Evolutionary conservation across 2,797 vertebrate genomes (phyloP).

Genomic region (Hirundo rustica): DNA sequence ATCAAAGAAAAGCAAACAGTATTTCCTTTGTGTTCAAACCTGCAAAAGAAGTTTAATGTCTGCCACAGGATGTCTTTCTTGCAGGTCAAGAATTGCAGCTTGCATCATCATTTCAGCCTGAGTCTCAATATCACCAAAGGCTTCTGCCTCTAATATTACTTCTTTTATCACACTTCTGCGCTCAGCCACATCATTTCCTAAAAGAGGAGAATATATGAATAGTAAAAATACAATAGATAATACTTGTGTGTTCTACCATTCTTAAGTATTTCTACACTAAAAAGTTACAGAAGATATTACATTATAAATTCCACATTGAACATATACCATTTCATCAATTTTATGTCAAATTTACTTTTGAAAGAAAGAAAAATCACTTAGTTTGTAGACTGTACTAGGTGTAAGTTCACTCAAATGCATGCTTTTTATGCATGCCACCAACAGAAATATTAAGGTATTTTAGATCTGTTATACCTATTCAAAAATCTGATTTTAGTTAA

Average conservation of each 20-base stretch:
- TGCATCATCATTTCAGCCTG: constrained; percentile 86
- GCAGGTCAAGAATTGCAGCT: constrained; percentile 79
- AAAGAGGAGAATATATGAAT: constrained; percentile 22
- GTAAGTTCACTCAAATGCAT: not conserved
- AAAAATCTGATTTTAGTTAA: not conserved
- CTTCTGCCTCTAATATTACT: constrained; percentile 81
- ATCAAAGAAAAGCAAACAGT: not conserved
- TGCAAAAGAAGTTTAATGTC: constrained; percentile 70
- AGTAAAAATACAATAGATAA: not conserved
- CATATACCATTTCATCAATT: not conserved
- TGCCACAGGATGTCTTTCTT: constrained; percentile 73
- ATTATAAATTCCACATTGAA: not conserved
- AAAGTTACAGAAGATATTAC: not conserved
- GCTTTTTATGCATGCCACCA: not conserved
- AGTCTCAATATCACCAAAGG: constrained; percentile 81
- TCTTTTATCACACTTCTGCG: constrained; percentile 78
- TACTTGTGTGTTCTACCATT: not conserved
- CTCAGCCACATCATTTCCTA: constrained; percentile 80
- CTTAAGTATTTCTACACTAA: not conserved
- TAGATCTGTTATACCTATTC: not conserved
- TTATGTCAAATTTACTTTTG: not conserved
- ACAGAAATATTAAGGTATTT: not conserved
- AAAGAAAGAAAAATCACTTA: not conserved
- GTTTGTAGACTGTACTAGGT: not conserved
- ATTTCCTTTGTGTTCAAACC: constrained; percentile 58